Percentiles rank a stretch among this genome's conserved stretches.
Conservation (phyloP, 2,888 invertebrate genomes). For the Hofmannophila pseudospretella region DNA sequence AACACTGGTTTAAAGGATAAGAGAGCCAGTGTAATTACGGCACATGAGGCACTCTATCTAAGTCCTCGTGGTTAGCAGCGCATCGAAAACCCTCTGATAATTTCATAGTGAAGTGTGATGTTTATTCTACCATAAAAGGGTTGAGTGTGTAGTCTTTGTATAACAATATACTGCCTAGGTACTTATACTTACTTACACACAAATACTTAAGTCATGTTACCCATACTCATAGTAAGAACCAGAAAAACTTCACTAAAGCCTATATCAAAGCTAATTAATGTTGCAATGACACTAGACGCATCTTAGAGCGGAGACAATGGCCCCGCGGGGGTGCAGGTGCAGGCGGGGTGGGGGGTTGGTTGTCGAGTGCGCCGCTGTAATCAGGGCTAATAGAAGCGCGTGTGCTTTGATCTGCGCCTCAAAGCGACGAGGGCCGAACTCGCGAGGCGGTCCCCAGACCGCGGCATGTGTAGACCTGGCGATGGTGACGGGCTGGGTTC, state of each 20-base stretch:
- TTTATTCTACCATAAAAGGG: too few relatives aligned
- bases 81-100: too few relatives aligned
- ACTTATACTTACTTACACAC: too few relatives aligned
- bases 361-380: constrained; percentile 59
- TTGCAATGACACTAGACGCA: constrained; percentile 61
- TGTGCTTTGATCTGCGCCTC: constrained; percentile 73
- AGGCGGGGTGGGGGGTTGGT: constrained; percentile 19
- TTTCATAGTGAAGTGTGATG: too few relatives aligned
- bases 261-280: constrained; percentile 67
- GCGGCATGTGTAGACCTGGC: constrained; percentile 31
- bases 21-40: too few relatives aligned
- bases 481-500: too few relatives aligned
- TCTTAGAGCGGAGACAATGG: constrained; percentile 47
- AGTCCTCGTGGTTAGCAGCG: too few relatives aligned
- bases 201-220: background rate
- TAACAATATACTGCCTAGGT: too few relatives aligned
- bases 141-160: too few relatives aligned
- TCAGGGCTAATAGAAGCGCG: constrained; percentile 76
- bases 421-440: constrained; percentile 63
- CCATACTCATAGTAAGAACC: background rate
- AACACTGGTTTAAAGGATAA: too few relatives aligned
- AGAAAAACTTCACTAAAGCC: constrained; percentile 18
- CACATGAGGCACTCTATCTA: too few relatives aligned
- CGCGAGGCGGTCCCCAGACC: constrained; percentile 32
- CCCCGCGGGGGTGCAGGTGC: constrained; percentile 25